Evolutionary conservation across 2,113 vertebrate species (phyloP).

Genomic region (Pollimyrus isidori): DNA sequence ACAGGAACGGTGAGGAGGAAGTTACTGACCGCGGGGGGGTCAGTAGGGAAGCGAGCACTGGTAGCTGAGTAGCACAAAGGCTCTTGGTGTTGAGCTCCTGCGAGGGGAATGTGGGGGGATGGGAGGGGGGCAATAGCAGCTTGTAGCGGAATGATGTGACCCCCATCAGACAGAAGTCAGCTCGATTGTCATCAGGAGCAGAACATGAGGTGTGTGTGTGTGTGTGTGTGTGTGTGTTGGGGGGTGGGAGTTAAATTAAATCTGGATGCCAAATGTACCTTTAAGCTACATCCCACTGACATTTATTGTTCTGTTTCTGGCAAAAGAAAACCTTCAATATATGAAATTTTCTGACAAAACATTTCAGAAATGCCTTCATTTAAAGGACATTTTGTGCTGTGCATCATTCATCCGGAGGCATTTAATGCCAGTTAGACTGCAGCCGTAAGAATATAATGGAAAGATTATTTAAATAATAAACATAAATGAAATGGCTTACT

Average conservation of each 20-base stretch:
- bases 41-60: too few species aligned
- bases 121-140: background rate
- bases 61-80: background rate
- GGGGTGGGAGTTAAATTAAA: background rate
- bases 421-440: background rate
- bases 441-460: background rate
- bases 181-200: background rate
- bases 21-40: background rate
- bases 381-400: background rate
- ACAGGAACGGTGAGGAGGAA: constrained; percentile 16
- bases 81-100: background rate
- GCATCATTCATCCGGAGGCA: background rate
- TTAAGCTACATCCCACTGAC: background rate
- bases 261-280: background rate
- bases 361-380: background rate
- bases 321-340: background rate
- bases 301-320: background rate
- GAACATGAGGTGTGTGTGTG: background rate
- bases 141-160: background rate
- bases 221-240: too few species aligned
- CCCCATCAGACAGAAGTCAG: background rate
- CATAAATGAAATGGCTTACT: background rate
- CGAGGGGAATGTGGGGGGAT: background rate
- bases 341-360: background rate
- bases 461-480: background rate